Evolutionary conservation across 2,113 vertebrate genomes (phyloP).

Genomic region (Stercorarius parasiticus): DNA sequence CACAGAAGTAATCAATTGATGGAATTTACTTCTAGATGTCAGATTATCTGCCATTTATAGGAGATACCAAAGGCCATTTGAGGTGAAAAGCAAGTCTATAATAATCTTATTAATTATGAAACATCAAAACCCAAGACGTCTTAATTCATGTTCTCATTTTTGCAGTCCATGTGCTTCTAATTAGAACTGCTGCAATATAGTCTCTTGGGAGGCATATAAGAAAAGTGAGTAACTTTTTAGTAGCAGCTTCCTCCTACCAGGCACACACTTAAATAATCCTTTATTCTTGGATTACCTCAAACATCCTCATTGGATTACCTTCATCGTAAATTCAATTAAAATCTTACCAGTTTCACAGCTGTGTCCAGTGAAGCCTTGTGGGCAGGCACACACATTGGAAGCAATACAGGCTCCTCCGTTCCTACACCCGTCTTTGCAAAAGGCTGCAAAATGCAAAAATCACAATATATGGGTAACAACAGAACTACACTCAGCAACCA

Average conservation of each 20-base stretch:
- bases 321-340: background rate
- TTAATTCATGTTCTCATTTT: constrained; percentile 22
- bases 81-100: constrained; percentile 16
- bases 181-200: constrained; percentile 18
- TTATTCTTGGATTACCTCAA: constrained; percentile 47
- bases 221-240: background rate
- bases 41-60: background rate
- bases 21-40: background rate
- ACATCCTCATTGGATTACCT: background rate
- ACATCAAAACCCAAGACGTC: constrained; percentile 6
- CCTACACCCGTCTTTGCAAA: constrained; percentile 92
- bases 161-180: background rate
- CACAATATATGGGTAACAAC: background rate
- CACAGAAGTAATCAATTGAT: background rate
- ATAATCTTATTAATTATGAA: constrained; percentile 40
- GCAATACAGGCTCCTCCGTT: constrained; percentile 94
- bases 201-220: background rate
- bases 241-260: background rate
- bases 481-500: background rate
- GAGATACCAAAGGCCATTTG: background rate
- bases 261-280: constrained; percentile 17
- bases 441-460: constrained; percentile 80
- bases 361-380: constrained; percentile 93
- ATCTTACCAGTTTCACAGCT: constrained; percentile 93
- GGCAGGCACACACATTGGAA: constrained; percentile 91